Base-by-base conservation (phyloP, 1,140 invertebrate genomes). In the Cylas formicarius region DNA sequence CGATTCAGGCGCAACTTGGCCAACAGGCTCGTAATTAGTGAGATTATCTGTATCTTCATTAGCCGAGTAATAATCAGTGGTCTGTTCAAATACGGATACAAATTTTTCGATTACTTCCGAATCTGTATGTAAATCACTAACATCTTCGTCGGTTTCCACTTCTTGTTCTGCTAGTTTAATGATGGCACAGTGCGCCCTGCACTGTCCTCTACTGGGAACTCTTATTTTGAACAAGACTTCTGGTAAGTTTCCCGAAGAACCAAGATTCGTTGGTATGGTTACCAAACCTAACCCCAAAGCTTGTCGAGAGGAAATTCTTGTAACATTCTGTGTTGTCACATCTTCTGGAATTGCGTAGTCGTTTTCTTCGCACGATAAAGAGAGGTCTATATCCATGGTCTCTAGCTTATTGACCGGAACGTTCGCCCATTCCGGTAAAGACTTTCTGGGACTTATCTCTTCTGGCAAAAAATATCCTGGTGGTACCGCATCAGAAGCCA, bases 81-180 rank as follows among this genome's bases (percentile, higher is more conserved):
- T n/a, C n/a, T n/a, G n/a, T n/a, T n/a, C n/a, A n/a, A n/a, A n/a
- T n/a, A n/a, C n/a, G n/a, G n/a, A n/a, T n/a, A n/a, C n/a, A n/a
- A n/a, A n/a, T 31, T 31, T 16, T 13, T 31, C 29, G 11, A 17
- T 5, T 11, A 31, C 6, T 31, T 6, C 29, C 7, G 44, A 40
- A 14, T 47, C 44, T 19, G 37, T 47, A 32, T 47, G 32, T 31
- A 47, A 32, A 19, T 47, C 44, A 27, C 36, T 47, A n/a, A 47
- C 28, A 36, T 47, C 44, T 27, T 41, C 37, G 1, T 22, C 17
- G 10, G 44, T 40, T 34, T 47, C 35, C 3, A 13, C n/a, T 22
- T 13, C 35, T 23, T 34, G 24, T 16, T 41, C 38, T 7, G 19
- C 14, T 1, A 24, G 1, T 5, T 38, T 34, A 4, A 23, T 39